Evolutionary conservation across 2,888 invertebrate genomes (phyloP).

Genomic region (Melieria picta): DNA sequence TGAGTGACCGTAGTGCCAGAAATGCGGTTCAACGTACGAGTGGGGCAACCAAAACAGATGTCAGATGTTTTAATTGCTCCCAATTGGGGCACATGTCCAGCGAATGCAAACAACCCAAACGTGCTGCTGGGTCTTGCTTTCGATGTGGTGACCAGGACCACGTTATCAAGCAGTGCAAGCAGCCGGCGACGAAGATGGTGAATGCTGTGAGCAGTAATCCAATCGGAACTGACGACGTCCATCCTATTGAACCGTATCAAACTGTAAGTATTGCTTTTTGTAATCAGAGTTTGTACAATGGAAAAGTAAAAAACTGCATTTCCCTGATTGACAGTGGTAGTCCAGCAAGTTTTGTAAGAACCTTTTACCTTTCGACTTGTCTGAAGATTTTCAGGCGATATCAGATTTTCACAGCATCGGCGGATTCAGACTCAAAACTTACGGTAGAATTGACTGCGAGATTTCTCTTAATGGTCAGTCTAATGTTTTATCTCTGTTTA

Average conservation of each 20-base stretch:
- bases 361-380: constrained; percentile 26
- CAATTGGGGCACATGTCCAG: constrained; percentile 12
- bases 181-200: constrained; percentile 3
- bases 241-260: constrained; percentile 17
- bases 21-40: neutral
- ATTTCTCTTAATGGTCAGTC: constrained; percentile 19
- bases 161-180: constrained; percentile 15
- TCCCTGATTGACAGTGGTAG: constrained; percentile 37
- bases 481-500: constrained; percentile 7
- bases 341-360: constrained; percentile 32
- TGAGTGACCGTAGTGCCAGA: constrained; percentile 19
- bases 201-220: neutral
- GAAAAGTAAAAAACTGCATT: neutral
- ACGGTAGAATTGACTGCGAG: constrained; percentile 29
- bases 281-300: constrained; percentile 11
- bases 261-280: constrained; percentile 32
- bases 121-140: constrained; percentile 25
- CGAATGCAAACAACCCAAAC: constrained; percentile 27
- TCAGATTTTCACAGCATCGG: constrained; percentile 28
- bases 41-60: constrained; percentile 2
- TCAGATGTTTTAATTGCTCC: constrained; percentile 35
- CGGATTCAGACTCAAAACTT: constrained; percentile 19
- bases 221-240: neutral
- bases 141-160: constrained; percentile 20
- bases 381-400: neutral